These are phyloP conservation scores for Phenganax subtilis DNA, from an alignment of 92 coral and sea anemone genomes.

Conservation along the genomic window DNA sequence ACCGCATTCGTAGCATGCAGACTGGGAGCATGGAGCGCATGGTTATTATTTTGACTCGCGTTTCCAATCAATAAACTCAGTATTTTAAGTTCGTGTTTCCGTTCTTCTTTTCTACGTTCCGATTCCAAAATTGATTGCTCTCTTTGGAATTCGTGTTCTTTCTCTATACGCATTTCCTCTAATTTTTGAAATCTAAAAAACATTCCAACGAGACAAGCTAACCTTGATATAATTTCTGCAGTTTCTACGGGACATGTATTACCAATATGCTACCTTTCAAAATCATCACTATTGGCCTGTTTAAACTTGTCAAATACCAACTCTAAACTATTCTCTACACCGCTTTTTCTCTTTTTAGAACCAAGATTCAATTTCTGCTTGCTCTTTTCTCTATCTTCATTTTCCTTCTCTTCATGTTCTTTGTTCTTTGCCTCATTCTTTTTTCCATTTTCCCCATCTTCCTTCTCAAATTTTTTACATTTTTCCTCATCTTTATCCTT, in stretches of 20 bases:
- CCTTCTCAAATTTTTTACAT: too few species aligned
- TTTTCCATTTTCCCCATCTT: too few species aligned
- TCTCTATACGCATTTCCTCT: background rate
- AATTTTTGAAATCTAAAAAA: background rate
- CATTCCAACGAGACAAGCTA: background rate
- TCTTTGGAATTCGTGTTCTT: constrained; percentile 12
- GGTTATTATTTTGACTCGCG: background rate
- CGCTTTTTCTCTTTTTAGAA: constrained; percentile 31
- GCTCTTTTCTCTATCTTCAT: too few species aligned
- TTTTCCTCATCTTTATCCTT: too few species aligned
- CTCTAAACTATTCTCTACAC: constrained; percentile 34
- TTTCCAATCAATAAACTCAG: background rate
- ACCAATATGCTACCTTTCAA: constrained; percentile 8
- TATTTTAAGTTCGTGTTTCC: constrained; percentile 7
- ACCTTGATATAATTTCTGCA: too few species aligned
- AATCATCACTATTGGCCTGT: constrained; percentile 25
- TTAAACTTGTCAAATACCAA: constrained; percentile 27
- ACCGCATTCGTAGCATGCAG: background rate
- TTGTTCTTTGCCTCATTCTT: too few species aligned
- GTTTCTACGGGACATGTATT: too few species aligned
- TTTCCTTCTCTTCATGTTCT: too few species aligned
- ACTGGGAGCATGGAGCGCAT: background rate
- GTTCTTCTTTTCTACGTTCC: background rate
- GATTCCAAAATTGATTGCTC: background rate
- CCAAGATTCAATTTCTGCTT: too few species aligned